Evolutionary conservation across 37 sponge, comb jelly and placozoan genomes (phyloP).

Genomic region (Dysidea cf. avara): DNA sequence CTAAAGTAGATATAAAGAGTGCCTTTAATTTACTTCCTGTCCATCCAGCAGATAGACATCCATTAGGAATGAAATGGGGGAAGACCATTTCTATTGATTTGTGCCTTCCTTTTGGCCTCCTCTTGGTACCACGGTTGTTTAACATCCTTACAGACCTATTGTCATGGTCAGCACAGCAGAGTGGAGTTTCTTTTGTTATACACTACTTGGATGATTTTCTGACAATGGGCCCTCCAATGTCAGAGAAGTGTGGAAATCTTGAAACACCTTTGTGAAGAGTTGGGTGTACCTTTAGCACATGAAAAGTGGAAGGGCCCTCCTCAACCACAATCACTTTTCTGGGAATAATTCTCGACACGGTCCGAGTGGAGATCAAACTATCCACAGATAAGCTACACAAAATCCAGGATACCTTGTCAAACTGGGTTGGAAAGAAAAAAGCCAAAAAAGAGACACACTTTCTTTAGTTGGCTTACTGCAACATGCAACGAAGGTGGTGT

Average conservation of each 20-base stretch:
- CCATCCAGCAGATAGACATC: conserved; percentile 30
- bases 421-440: neutral
- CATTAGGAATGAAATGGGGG: conserved; percentile 31
- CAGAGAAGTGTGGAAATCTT: neutral
- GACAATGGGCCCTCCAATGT: conserved; percentile 5
- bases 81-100: conserved; percentile 18
- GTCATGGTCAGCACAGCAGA: conserved; percentile 1
- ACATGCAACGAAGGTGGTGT: conserved; percentile 35
- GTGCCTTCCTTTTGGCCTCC: conserved; percentile 33
- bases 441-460: conserved; percentile 21
- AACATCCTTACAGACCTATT: conserved; percentile 15
- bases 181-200: neutral
- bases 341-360: conserved; percentile 35
- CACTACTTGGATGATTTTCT: conserved; percentile 43
- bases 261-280: neutral
- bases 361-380: neutral
- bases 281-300: conserved; percentile 32
- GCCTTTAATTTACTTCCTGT: conserved; percentile 25
- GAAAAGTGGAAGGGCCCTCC: conserved; percentile 37
- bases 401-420: neutral
- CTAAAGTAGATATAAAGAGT: too few species aligned
- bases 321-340: conserved; percentile 14
- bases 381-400: conserved; percentile 13
- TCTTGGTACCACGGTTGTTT: conserved; percentile 30
- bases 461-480: too few species aligned